Percentiles rank a stretch among this genome's conserved stretches.
phyloP scores from a whole-genome alignment of 2,888 invertebrate genomes.

The Hoplodrina blanda region DNA sequence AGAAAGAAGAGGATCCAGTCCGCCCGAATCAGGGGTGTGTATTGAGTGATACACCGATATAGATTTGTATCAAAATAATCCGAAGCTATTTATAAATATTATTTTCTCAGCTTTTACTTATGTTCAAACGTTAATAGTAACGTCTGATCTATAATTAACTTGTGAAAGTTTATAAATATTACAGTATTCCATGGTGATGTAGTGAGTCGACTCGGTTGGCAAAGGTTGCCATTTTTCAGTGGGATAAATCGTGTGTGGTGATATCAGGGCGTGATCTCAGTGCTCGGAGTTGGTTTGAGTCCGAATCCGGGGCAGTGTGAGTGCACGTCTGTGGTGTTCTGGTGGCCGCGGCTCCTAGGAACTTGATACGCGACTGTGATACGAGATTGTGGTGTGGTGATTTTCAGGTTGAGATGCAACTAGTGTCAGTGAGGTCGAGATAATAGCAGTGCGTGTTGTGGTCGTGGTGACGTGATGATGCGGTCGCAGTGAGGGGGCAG shows the following conservation, averaged over 20 bases:
- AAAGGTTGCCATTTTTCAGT: slow-evolving; percentile 90
- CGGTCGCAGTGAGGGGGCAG: slow-evolving; percentile 90
- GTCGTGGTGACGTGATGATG: slow-evolving; percentile 89
- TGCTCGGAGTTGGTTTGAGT: slow-evolving; percentile 63
- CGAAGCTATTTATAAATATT: slow-evolving; percentile 91
- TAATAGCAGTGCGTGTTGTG: slow-evolving; percentile 90
- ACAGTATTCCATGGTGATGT: slow-evolving; percentile 86
- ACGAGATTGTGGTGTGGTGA: slow-evolving; percentile 74
- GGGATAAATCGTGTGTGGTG: slow-evolving; percentile 84
- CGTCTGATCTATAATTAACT: slow-evolving; percentile 90
- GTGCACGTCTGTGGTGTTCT: slow-evolving; percentile 63
- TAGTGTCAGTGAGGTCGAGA: slow-evolving; percentile 89
- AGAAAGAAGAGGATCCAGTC: slow-evolving; percentile 87
- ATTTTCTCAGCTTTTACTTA: slow-evolving; percentile 91
- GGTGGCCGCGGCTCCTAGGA: slow-evolving; percentile 49
- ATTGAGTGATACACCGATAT: slow-evolving; percentile 88
- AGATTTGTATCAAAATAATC: slow-evolving; percentile 91
- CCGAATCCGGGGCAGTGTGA: slow-evolving; percentile 62
- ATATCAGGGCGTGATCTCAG: slow-evolving; percentile 84
- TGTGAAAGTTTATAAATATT: slow-evolving; percentile 91
- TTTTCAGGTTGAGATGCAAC: slow-evolving; percentile 88
- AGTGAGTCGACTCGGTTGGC: slow-evolving; percentile 82
- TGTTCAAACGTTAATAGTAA: slow-evolving; percentile 90
- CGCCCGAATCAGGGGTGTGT: slow-evolving; percentile 90
- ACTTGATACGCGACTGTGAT: slow-evolving; percentile 53